phyloP scores from a whole-genome alignment of 2,888 invertebrate species.

The Stenolophus ochropezus region DNA sequence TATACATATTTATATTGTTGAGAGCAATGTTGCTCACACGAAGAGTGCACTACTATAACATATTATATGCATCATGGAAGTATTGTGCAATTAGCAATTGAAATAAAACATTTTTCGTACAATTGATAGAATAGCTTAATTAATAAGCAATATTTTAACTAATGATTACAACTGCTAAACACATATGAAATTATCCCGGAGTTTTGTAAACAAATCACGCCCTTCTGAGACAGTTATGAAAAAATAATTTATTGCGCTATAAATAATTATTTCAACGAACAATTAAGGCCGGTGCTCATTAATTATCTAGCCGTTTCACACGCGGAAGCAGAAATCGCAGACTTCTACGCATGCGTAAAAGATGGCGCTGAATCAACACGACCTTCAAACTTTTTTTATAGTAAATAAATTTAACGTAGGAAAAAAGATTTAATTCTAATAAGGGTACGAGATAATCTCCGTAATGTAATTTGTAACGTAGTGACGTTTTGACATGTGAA shows the following conservation, averaged over 20 bases:
- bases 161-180: conserved; percentile 33
- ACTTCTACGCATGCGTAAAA: conserved; percentile 10
- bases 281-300: conserved; percentile 46
- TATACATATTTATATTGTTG: too few relatives aligned
- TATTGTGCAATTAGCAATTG: too few relatives aligned
- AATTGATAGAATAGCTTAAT: too few relatives aligned
- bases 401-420: too few relatives aligned
- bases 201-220: conserved; percentile 56
- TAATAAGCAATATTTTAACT: conserved; percentile 22
- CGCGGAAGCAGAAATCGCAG: conserved; percentile 39
- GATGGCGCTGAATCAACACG: too few relatives aligned
- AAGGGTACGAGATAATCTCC: background rate
- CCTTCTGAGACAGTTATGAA: conserved; percentile 37
- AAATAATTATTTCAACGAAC: conserved; percentile 56
- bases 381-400: too few relatives aligned
- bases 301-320: conserved; percentile 49
- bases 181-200: conserved; percentile 55
- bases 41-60: too few relatives aligned
- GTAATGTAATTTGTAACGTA: conserved; percentile 26
- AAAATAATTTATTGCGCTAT: conserved; percentile 51
- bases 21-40: too few relatives aligned
- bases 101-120: too few relatives aligned
- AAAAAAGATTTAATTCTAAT: conserved; percentile 16
- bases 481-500: conserved; percentile 35
- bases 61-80: too few relatives aligned